Percentiles rank a stretch among this genome's conserved stretches.
phyloP scores from a whole-genome alignment of 2,888 invertebrate species.

The Lissocephala sabroskyi region DNA sequence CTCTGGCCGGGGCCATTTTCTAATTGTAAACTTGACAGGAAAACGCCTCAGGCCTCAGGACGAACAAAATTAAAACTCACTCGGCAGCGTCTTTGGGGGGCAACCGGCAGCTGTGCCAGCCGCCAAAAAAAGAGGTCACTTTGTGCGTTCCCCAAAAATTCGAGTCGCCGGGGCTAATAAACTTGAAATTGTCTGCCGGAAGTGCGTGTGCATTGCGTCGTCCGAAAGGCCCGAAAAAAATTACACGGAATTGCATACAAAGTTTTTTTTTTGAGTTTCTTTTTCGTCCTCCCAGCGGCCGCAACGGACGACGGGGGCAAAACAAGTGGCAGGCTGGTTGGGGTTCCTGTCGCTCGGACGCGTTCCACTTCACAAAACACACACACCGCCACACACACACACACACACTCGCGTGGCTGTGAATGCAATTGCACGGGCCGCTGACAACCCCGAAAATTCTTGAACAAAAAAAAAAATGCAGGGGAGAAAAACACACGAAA shows the following conservation, averaged over 20 bases:
- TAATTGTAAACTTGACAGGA: too few relatives aligned
- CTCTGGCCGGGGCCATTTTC: too few relatives aligned
- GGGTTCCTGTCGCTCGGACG: conserved; percentile 37
- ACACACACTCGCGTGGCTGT: conserved; percentile 9
- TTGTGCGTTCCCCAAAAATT: conserved; percentile 5
- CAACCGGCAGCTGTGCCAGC: conserved; percentile 19
- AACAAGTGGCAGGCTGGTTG: conserved; percentile 48
- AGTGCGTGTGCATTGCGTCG: conserved; percentile 42
- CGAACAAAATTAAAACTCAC: too few relatives aligned
- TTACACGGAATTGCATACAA: conserved; percentile 47
- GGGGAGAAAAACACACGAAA: conserved; percentile 18
- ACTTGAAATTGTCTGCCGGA: conserved; percentile 38
- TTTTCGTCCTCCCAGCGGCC: conserved; percentile 1
- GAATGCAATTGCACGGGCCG: conserved; percentile 48
- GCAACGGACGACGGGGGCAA: conserved; percentile 37
- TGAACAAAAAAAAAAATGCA: conserved; percentile 18
- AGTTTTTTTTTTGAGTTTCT: not conserved
- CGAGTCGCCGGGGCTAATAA: conserved; percentile 48
- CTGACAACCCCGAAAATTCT: conserved; percentile 46
- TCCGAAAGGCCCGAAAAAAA: conserved; percentile 36
- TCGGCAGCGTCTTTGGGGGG: conserved; percentile 29
- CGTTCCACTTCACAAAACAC: conserved; percentile 66
- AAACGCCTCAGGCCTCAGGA: too few relatives aligned
- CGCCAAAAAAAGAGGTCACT: conserved; percentile 30
- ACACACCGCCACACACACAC: conserved; percentile 6